phyloP scores from a whole-genome alignment of 2,888 invertebrate genomes.

The Bimastos eiseni region DNA sequence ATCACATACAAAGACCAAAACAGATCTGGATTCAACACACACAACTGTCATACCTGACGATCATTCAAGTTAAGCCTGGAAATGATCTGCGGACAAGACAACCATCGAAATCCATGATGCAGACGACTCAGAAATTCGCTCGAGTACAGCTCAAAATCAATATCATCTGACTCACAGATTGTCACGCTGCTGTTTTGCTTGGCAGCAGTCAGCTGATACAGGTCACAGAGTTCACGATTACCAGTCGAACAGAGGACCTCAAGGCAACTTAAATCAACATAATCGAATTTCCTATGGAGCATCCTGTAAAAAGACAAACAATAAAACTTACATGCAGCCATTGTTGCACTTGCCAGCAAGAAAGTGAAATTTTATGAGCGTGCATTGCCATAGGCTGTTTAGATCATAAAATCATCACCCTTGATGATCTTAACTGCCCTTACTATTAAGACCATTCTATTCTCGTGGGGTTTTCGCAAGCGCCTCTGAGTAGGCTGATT shows the following conservation, averaged over 20 bases:
- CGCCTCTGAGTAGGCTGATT: no score
- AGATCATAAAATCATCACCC: no score
- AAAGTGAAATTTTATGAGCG: no score
- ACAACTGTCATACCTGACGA: background rate
- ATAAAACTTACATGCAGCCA: background rate
- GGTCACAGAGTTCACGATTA: background rate
- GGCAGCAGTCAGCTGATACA: background rate
- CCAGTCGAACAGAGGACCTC: slow-evolving; percentile 20
- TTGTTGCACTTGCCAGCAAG: no score
- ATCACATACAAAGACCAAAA: background rate
- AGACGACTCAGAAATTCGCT: slow-evolving; percentile 28
- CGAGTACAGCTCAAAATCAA: slow-evolving; percentile 27
- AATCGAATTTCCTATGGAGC: background rate
- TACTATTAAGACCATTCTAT: no score
- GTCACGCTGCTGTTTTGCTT: background rate
- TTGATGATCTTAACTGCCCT: no score
- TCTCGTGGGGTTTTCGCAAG: no score
- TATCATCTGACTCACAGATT: background rate
- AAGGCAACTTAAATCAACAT: background rate
- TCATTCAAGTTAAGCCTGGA: background rate
- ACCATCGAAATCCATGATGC: background rate
- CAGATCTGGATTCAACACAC: background rate
- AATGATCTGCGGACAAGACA: slow-evolving; percentile 17
- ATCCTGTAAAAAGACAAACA: background rate
- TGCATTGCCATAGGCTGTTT: no score